Conservation (phyloP, 92 coral and sea anemone species). For the Palythoa grandis region DNA sequence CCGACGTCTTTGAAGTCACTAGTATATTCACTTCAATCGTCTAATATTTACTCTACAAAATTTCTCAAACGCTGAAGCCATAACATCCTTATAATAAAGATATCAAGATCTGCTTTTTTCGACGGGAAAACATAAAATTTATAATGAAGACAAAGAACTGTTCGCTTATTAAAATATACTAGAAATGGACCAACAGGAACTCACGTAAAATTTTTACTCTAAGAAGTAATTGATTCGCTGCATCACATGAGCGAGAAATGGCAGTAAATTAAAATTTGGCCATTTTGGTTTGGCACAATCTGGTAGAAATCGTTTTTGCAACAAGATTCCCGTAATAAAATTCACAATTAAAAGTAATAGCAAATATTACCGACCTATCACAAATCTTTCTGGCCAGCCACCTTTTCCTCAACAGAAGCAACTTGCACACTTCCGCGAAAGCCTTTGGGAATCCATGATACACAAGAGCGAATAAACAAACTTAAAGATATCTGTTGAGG, state of each 20-base stretch:
- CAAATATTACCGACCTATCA: conserved; percentile 29
- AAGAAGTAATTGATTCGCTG: conserved; percentile 24
- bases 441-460: conserved; percentile 28
- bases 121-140: conserved; percentile 15
- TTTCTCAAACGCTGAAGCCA: not conserved
- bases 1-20: not conserved
- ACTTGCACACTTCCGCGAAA: conserved; percentile 35
- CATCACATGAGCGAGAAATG: conserved; percentile 5
- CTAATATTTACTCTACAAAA: conserved; percentile 19
- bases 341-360: conserved; percentile 14
- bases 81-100: conserved; percentile 3
- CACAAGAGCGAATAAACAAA: conserved; percentile 34
- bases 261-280: not conserved
- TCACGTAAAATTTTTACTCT: not conserved
- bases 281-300: not conserved
- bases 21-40: not conserved
- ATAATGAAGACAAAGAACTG: conserved; percentile 4
- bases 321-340: conserved; percentile 6
- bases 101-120: conserved; percentile 4
- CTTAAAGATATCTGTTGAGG: conserved; percentile 23
- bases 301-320: not conserved
- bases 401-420: not conserved
- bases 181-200: not conserved
- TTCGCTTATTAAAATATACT: not conserved
- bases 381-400: not conserved